Percentiles rank a stretch among this genome's conserved stretches.
These are phyloP conservation scores for Bubo scandiacus DNA, from an alignment of 2,113 vertebrate genomes.

Conservation along the genomic window DNA sequence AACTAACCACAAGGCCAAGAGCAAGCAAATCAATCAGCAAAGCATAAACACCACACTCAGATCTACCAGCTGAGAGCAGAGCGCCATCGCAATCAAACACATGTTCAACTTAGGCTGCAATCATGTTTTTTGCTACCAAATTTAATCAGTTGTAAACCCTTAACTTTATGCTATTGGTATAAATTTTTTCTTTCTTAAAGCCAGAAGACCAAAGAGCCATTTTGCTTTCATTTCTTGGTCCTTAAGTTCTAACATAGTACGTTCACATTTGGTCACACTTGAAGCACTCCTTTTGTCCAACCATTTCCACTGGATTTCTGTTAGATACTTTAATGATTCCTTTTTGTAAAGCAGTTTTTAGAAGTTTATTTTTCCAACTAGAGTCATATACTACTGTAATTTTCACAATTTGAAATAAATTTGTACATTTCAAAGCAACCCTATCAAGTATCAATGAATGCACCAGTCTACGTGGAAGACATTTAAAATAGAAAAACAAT, in stretches of 20 bases:
- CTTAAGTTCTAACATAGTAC: neutral
- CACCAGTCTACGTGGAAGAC: neutral
- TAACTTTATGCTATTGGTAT: neutral
- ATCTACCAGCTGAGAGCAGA: neutral
- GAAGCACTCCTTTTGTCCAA: neutral
- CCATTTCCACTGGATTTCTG: neutral
- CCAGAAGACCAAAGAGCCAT: neutral
- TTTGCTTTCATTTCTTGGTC: neutral
- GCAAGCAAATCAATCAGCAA: neutral
- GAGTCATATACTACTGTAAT: neutral
- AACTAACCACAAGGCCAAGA: neutral
- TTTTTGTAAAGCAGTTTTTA: neutral
- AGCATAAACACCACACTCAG: neutral
- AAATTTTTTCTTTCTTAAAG: neutral
- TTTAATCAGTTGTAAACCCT: fast-evolving
- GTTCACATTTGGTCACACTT: neutral
- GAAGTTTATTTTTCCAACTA: neutral
- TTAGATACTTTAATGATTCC: neutral
- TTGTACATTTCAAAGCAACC: neutral
- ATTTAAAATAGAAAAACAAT: neutral
- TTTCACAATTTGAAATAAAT: neutral
- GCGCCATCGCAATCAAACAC: fast-evolving
- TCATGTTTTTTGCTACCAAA: fast-evolving
- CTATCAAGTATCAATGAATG: neutral
- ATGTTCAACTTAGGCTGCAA: neutral